These are phyloP conservation scores for Numenius arquata DNA, from an alignment of 2,113 vertebrate species.

Conservation along the genomic window DNA sequence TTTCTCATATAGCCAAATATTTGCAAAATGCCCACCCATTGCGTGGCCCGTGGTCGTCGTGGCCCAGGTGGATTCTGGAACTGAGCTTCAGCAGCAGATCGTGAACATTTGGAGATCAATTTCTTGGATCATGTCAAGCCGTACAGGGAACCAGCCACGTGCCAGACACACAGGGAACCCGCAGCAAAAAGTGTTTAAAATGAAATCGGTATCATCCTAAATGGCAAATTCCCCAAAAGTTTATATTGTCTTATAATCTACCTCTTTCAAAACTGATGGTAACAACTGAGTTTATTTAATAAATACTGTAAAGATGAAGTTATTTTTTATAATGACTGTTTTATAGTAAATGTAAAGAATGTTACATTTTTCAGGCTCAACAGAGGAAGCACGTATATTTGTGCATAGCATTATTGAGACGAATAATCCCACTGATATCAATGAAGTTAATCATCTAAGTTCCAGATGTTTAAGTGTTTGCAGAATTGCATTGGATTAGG, in stretches of 20 bases:
- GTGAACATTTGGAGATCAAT: accelerated
- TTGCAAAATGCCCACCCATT: background rate
- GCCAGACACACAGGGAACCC: no score
- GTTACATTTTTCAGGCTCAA: background rate
- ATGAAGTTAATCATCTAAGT: background rate
- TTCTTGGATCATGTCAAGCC: background rate
- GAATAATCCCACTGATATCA: background rate
- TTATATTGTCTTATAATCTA: background rate
- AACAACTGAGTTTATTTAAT: background rate
- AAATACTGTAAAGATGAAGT: background rate
- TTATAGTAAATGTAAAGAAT: background rate
- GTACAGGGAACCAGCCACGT: no score
- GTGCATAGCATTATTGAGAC: background rate
- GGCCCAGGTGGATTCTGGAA: background rate
- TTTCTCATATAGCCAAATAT: background rate
- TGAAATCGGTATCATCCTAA: background rate
- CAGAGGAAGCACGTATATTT: background rate
- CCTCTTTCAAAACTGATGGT: background rate
- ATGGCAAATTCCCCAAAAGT: background rate
- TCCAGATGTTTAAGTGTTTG: background rate
- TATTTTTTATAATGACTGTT: background rate
- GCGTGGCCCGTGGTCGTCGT: no score
- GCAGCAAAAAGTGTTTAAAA: background rate
- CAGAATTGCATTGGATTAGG: background rate
- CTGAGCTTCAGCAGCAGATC: background rate